Conservation (phyloP, 23 tunicate species). For the Aplidium turbinatum region DNA sequence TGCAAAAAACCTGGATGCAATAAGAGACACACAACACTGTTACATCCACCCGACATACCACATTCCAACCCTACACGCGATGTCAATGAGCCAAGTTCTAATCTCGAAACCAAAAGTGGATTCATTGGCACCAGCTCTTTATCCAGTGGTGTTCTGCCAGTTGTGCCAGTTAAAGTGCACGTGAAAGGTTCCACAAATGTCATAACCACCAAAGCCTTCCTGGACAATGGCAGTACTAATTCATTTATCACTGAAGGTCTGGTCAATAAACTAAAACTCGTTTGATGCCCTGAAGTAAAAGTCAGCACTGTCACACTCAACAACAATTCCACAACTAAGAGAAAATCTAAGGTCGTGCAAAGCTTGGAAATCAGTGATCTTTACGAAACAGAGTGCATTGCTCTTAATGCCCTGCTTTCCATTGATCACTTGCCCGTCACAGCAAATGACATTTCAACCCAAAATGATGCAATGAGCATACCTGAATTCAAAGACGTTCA, state of each 20-base stretch:
- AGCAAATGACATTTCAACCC: conserved; percentile 10
- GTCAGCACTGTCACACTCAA: not conserved
- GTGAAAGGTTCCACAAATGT: not conserved
- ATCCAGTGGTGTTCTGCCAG: conserved; percentile 15
- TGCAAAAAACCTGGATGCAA: conserved; percentile 43
- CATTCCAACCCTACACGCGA: no score
- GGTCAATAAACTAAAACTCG: conserved; percentile 24
- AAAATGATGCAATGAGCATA: conserved; percentile 12
- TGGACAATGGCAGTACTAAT: conserved; percentile 41
- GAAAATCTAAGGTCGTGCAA: conserved; percentile 7
- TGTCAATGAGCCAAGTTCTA: not conserved
- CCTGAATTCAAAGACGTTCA: conserved; percentile 27
- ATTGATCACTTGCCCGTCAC: conserved; percentile 11
- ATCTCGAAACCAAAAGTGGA: conserved; percentile 13
- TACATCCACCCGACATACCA: conserved; percentile 19
- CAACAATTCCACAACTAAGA: not conserved
- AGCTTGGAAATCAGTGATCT: conserved; percentile 31
- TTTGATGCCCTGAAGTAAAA: not conserved
- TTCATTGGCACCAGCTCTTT: not conserved
- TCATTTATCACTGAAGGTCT: conserved; percentile 22
- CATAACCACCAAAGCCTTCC: conserved; percentile 38
- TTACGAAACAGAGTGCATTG: not conserved
- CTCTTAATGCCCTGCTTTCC: conserved; percentile 14
- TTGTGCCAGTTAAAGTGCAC: conserved; percentile 31
- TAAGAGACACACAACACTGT: conserved; percentile 35